Base-by-base conservation (phyloP, 2,888 invertebrate genomes). In the Xestia rhomboidea region DNA sequence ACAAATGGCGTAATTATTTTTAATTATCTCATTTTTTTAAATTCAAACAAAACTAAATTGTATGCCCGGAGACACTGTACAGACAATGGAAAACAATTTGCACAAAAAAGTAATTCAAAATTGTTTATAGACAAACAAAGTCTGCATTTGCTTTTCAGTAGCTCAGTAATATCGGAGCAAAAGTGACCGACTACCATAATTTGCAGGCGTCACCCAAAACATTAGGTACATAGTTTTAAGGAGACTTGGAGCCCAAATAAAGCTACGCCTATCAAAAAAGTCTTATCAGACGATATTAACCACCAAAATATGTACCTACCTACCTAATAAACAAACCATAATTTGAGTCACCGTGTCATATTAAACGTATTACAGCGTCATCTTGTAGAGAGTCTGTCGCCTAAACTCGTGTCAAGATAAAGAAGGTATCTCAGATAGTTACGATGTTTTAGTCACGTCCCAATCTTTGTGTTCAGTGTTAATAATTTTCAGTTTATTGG, bases 331-430 rank as follows among this genome's bases (percentile, higher is more conserved):
- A 51, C 68, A 30, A 72, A 67, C 67, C 51, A 38, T 64, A 34
- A 41, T 66, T 69, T 72, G 83, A 76, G 51, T 83, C 73, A 75
- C 30, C 34, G 41, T 73, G 68, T 83, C 74, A 75, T 73, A 67
- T 72, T 68, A 34, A 78, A 71, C 66, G 54, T 79, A 83, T 76
- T 70, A 76, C n/a, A 34, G 44, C 72, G 75, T 79, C 72, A 73
- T 4, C 11, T 30, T 27, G 68, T 78, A 66, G 51, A 60, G 64
- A 80, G 60, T 41, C 30, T 64, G 75, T 77, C 77, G 79, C 81
- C 64, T 80, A 83, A 86, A 79, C 68, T 77, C 73, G 27, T 86
- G 85, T 86, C 87, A 81, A 90, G 91, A 91, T 91, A 89, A 89
- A 76, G 68, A 13, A 51, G 60, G 72, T 84, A 89, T 91, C 89